Conservation (phyloP, 35 echinoderm and acorn worm species). For the Apostichopus japonicus region DNA sequence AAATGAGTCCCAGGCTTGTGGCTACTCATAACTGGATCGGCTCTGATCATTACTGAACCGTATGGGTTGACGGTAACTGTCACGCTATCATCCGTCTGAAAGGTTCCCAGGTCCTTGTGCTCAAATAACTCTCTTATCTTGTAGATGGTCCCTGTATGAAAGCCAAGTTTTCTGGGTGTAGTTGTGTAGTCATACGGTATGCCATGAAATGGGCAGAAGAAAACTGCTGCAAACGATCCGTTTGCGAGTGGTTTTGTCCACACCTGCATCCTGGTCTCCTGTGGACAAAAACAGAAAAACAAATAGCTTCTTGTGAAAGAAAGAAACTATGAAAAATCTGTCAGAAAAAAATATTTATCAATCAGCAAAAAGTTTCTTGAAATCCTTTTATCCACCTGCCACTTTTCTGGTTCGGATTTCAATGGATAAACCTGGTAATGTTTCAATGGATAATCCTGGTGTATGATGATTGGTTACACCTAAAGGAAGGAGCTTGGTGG, state of each 20-base stretch:
- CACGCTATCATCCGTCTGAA: slow-evolving; percentile 36
- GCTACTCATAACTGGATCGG: background rate
- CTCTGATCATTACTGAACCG: slow-evolving; percentile 77
- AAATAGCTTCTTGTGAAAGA: background rate
- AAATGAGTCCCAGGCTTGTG: background rate
- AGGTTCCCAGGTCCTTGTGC: slow-evolving; percentile 65
- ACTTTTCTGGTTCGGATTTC: background rate
- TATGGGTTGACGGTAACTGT: slow-evolving; percentile 59
- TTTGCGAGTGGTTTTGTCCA: slow-evolving; percentile 74
- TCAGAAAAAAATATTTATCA: too few species aligned
- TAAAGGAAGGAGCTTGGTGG: too few species aligned
- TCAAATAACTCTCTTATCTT: slow-evolving; percentile 75
- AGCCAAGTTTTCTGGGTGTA: slow-evolving; percentile 51
- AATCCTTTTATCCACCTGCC: too few species aligned
- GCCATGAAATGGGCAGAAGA: slow-evolving; percentile 57
- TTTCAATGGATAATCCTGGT: too few species aligned
- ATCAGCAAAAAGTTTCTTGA: too few species aligned
- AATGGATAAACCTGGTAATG: too few species aligned
- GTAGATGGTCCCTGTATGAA: slow-evolving; percentile 35
- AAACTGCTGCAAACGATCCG: slow-evolving; percentile 65
- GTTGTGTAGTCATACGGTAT: slow-evolving; percentile 52
- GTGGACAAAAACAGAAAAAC: background rate
- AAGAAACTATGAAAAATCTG: too few species aligned
- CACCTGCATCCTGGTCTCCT: slow-evolving; percentile 58
- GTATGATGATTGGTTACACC: too few species aligned